phyloP scores from a whole-genome alignment of 2,797 vertebrate species.

The Hippoglossus hippoglossus region DNA sequence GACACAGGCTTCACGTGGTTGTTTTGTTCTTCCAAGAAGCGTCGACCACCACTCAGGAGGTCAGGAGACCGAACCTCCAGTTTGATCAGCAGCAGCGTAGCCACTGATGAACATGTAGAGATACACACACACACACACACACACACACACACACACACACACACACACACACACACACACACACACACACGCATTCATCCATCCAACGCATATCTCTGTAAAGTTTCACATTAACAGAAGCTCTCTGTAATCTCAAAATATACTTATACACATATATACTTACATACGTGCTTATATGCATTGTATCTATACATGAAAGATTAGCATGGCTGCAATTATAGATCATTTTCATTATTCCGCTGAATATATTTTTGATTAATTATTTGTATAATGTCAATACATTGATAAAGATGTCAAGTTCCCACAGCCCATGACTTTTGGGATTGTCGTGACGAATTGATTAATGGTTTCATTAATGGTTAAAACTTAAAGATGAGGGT shows the following conservation, averaged over 20 bases:
- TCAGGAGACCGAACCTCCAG: slow-evolving; percentile 41
- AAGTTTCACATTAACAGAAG: neutral
- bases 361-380: too few relatives aligned
- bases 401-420: neutral
- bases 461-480: neutral
- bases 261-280: too few relatives aligned
- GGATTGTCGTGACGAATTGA: neutral
- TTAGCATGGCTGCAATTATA: too few relatives aligned
- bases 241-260: too few relatives aligned
- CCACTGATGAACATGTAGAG: neutral
- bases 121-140: neutral
- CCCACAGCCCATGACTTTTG: neutral
- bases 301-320: too few relatives aligned
- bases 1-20: slow-evolving; percentile 40
- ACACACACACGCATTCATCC: slow-evolving; percentile 9
- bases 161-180: slow-evolving; percentile 8
- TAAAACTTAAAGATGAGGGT: neutral
- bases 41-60: slow-evolving; percentile 32
- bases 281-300: too few relatives aligned
- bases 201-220: neutral
- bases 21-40: slow-evolving; percentile 40
- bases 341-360: too few relatives aligned
- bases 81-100: slow-evolving; percentile 20
- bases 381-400: neutral
- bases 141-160: neutral